phyloP scores from a whole-genome alignment of 2,113 vertebrate genomes.

The Mastomys coucha region DNA sequence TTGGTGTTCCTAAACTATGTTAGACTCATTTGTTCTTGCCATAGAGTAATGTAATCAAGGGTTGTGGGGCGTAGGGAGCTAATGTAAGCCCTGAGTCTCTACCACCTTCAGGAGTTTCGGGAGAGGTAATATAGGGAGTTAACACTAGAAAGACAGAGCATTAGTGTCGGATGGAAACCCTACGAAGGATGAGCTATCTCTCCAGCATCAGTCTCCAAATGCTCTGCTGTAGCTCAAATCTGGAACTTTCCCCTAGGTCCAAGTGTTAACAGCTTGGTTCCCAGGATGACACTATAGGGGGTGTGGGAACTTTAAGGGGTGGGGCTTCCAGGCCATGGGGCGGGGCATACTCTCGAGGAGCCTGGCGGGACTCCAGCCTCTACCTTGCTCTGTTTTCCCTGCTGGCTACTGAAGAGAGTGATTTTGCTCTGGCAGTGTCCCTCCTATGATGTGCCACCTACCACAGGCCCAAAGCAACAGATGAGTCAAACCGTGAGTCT shows the following conservation, averaged over 20 bases:
- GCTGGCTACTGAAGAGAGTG: neutral
- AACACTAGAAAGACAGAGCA: neutral
- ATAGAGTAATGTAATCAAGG: neutral
- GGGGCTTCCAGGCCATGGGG: too few relatives aligned
- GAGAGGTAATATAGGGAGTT: neutral
- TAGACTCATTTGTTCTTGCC: slow-evolving; percentile 7
- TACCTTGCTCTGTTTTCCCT: neutral
- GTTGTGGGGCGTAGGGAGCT: neutral
- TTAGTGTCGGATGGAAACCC: neutral
- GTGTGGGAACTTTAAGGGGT: neutral
- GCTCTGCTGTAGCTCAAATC: neutral
- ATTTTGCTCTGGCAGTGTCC: neutral
- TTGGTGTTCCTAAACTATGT: slow-evolving; percentile 32
- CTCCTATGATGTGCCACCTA: neutral
- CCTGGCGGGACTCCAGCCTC: neutral
- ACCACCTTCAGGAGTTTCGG: neutral
- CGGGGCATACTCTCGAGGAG: neutral
- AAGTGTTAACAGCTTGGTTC: neutral
- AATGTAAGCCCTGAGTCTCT: slow-evolving; percentile 28
- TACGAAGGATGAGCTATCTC: neutral
- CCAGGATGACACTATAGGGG: neutral
- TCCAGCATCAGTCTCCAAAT: neutral
- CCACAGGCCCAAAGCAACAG: neutral
- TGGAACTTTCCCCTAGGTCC: too few relatives aligned
- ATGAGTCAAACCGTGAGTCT: neutral